Base-by-base conservation (phyloP, 2,113 vertebrate genomes). In the Sceloporus undulatus region DNA sequence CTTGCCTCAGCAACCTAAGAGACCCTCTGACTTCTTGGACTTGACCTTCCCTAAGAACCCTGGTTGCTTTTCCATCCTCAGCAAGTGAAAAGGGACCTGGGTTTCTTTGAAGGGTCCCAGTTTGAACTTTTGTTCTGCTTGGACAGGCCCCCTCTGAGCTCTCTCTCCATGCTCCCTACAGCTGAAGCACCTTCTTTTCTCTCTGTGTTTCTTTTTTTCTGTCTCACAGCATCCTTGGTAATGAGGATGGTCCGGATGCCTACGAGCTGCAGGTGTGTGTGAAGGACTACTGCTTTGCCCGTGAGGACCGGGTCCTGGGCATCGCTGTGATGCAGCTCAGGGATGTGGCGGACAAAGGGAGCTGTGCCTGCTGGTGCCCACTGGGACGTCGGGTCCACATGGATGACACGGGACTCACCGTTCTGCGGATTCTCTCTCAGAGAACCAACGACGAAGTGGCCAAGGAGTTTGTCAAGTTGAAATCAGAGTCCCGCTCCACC, bases 231-330 rank as follows among this genome's bases (percentile, higher is more conserved):
- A 97, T 98, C 84, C 96, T 99, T 75, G 98, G 98, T 29, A 99
- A 98, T 10, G 98, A 98, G 95, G 98, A 98, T 0, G 98, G 98
- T 14, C 98, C 98, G 0, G 98, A 99, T 79, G 98, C 98, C 94
- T 99, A 99, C 0, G 99, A 99, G 96, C 97, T 99, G 88, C 99
- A 99, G 94, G 96, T 98, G 82, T 99, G 98, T 1, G 96, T 99
- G 95, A 99, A 99, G 92, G 99, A 99, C 93, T 99, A 99, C 97
- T 99, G 99, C 93, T 99, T 99, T 84, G 99, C 98, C 79, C 98
- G 99, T 0, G 98, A 98, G 5, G 99, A 99, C 95, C 97, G 97
- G 0, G 97, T 99, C 62, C 96, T 99, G 88, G 98, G 98, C 70
- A 91, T 99, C 70, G 97, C 98, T 0, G 98, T 99, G 89, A 95